A percentile compares a stretch with the other conserved stretches of the same genome.
These are phyloP conservation scores for Lerema accius DNA, from an alignment of 1,140 invertebrate genomes.

Conservation along the genomic window DNA sequence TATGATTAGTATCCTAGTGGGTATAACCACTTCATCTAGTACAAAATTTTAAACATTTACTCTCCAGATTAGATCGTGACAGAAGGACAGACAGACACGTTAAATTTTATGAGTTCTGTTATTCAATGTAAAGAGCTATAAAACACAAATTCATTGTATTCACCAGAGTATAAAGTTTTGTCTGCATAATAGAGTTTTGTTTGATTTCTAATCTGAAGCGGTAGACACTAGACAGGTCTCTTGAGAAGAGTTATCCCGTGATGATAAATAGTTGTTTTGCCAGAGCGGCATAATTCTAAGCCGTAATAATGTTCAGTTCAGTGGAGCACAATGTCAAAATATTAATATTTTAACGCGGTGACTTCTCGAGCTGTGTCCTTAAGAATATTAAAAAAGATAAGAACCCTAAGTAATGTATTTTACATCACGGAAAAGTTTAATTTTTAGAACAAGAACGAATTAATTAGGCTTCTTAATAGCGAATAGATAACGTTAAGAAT, in stretches of 20 bases:
- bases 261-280: conserved; percentile 26
- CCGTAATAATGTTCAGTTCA: conserved; percentile 24
- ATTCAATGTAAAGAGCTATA: too few relatives aligned
- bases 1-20: too few relatives aligned
- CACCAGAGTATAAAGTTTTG: background rate
- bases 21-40: too few relatives aligned
- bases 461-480: too few relatives aligned
- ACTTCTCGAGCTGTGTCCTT: background rate
- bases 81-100: too few relatives aligned
- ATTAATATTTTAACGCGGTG: background rate
- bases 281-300: conserved; percentile 22
- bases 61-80: too few relatives aligned
- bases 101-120: too few relatives aligned
- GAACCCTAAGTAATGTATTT: conserved; percentile 1
- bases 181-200: background rate
- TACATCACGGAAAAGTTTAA: background rate
- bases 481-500: too few relatives aligned
- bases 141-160: too few relatives aligned
- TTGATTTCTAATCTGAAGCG: conserved; percentile 15
- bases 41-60: too few relatives aligned
- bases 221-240: conserved; percentile 7
- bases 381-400: conserved; percentile 14
- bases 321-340: conserved; percentile 17
- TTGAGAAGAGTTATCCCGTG: conserved; percentile 9
- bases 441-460: too few relatives aligned